Conservation (phyloP, 2,797 vertebrate genomes). For the Euthynnus affinis region DNA sequence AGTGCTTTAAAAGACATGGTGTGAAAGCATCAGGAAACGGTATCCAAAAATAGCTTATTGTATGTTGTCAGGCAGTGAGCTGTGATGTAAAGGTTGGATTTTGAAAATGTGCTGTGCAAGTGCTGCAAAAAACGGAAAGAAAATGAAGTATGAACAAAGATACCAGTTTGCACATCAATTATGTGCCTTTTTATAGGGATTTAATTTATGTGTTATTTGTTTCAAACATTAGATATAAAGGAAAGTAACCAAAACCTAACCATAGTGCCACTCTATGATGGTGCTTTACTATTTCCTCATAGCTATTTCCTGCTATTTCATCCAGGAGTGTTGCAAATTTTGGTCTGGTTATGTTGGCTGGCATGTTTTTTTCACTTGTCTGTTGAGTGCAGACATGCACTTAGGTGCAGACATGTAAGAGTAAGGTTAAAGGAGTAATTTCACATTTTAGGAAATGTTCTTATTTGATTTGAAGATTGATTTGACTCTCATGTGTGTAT, state of each 20-base stretch:
- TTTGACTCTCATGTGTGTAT: background rate
- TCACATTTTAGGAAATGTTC: too few relatives aligned
- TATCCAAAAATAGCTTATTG: background rate
- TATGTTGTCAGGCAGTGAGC: background rate
- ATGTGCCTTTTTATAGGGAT: background rate
- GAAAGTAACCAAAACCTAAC: background rate
- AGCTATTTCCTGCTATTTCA: slow-evolving; percentile 51
- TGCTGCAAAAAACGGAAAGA: background rate
- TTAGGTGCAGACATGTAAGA: too few relatives aligned
- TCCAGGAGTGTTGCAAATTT: slow-evolving; percentile 42
- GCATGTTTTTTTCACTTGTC: background rate
- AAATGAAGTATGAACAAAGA: background rate
- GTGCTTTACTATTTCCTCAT: slow-evolving; percentile 40
- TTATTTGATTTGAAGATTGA: background rate
- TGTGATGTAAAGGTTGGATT: background rate
- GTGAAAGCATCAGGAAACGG: slow-evolving; percentile 1
- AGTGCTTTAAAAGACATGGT: background rate
- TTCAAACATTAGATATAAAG: background rate
- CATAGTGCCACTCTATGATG: background rate
- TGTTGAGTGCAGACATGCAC: slow-evolving; percentile 4
- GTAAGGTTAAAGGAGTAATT: background rate
- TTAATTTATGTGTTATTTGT: background rate
- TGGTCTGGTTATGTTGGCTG: background rate
- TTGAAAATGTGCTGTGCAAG: background rate
- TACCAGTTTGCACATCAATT: too few relatives aligned